phyloP scores from a whole-genome alignment of 2,797 vertebrate species.

The Oreochromis grahami region DNA sequence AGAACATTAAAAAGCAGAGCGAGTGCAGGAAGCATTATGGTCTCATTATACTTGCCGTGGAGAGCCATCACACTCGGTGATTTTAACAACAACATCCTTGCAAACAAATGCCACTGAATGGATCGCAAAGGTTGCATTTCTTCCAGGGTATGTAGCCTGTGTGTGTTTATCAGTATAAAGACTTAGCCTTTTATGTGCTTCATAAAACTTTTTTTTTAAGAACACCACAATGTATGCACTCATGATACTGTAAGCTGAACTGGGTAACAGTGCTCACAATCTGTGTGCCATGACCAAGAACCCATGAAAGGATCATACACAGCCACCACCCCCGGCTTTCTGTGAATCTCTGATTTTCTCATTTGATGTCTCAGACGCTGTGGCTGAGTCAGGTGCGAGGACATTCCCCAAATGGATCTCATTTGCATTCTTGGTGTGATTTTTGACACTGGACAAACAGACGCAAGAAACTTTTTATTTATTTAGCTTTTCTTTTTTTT shows the following conservation, averaged over 20 bases:
- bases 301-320: slow-evolving; percentile 29
- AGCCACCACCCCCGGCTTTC: slow-evolving; percentile 20
- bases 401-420: slow-evolving; percentile 44
- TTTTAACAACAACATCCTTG: neutral
- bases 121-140: neutral
- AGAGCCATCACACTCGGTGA: neutral
- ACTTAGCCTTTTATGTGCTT: neutral
- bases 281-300: neutral
- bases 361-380: slow-evolving; percentile 35
- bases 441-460: slow-evolving; percentile 2
- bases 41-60: neutral
- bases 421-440: slow-evolving; percentile 31
- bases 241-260: neutral
- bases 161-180: neutral
- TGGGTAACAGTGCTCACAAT: neutral
- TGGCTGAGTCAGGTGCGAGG: slow-evolving; percentile 33
- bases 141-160: neutral
- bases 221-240: neutral
- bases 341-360: neutral
- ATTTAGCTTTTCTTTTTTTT: neutral
- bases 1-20: neutral
- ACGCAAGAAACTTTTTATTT: neutral
- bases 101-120: neutral
- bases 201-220: neutral
- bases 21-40: neutral